phyloP scores from a whole-genome alignment of 2,797 vertebrate species.

The Eremophila alpestris region DNA sequence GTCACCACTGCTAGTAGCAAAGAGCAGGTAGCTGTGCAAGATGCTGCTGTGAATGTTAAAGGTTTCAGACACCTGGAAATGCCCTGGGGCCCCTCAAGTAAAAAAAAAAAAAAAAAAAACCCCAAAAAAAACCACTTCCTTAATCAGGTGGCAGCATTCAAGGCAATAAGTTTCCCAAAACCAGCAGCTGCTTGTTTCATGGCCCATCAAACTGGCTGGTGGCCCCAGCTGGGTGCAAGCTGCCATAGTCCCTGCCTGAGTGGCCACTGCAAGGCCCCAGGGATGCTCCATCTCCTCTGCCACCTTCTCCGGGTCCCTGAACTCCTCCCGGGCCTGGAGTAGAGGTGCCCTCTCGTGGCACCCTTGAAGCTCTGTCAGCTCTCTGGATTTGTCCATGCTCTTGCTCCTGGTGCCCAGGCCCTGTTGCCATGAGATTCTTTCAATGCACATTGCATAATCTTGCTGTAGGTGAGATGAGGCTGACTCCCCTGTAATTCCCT shows the following conservation, averaged over 20 bases:
- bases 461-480: neutral
- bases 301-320: neutral
- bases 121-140: too few relatives aligned
- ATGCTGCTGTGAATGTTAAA: neutral
- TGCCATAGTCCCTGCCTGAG: fast-evolving
- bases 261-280: neutral
- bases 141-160: neutral
- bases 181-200: neutral
- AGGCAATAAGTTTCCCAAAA: neutral
- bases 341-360: conserved; percentile 46
- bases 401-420: neutral
- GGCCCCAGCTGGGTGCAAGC: neutral
- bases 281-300: neutral
- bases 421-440: neutral
- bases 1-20: neutral
- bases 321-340: neutral
- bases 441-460: fast-evolving
- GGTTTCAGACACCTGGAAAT: neutral
- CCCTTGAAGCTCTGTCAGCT: neutral
- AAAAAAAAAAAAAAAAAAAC: too few relatives aligned
- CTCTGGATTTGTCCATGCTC: neutral
- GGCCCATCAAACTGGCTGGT: neutral
- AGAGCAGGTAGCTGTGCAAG: neutral
- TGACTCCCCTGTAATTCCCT: neutral
- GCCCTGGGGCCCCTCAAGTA: too few relatives aligned